Conservation (phyloP, 1,140 invertebrate genomes). For the Luehdorfia chinensis region DNA sequence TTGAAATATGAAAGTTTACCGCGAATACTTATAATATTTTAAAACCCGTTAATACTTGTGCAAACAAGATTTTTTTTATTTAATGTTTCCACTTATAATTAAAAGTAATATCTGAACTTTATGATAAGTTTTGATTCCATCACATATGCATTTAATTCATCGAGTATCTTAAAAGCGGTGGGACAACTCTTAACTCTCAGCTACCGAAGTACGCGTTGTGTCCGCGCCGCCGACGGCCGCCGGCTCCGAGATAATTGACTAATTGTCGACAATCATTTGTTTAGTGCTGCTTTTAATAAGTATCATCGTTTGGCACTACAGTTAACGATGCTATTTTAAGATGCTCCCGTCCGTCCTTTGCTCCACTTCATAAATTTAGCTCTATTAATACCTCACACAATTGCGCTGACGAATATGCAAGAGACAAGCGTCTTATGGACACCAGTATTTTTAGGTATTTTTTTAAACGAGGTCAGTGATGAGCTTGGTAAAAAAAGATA, state of each 20-base stretch:
- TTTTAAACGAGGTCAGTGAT: too few species aligned
- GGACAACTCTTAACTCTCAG: conserved; percentile 8
- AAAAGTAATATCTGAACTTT: background rate
- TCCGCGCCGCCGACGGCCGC: conserved; percentile 23
- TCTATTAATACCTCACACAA: conserved; percentile 34
- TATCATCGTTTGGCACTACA: conserved; percentile 48
- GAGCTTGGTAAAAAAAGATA: too few species aligned
- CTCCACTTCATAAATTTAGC: conserved; percentile 34
- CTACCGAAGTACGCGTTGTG: conserved; percentile 39
- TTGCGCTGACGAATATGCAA: too few species aligned
- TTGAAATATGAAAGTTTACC: too few species aligned
- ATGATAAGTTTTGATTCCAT: background rate
- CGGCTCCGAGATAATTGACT: conserved; percentile 51
- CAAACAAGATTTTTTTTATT: too few species aligned
- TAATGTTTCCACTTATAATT: too few species aligned
- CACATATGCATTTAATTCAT: conserved; percentile 1
- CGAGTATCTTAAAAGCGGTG: background rate
- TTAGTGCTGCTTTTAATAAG: conserved; percentile 53
- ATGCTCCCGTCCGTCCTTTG: conserved; percentile 33
- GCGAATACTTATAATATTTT: too few species aligned
- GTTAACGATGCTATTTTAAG: conserved; percentile 51
- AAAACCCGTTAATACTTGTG: too few species aligned
- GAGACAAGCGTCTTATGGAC: too few species aligned
- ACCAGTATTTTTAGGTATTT: too few species aligned
- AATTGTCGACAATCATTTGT: conserved; percentile 65